A percentile compares a stretch with the other conserved stretches of the same genome.
Evolutionary conservation across 2,888 invertebrate species (phyloP).

Genomic region (Melanchra persicariae): DNA sequence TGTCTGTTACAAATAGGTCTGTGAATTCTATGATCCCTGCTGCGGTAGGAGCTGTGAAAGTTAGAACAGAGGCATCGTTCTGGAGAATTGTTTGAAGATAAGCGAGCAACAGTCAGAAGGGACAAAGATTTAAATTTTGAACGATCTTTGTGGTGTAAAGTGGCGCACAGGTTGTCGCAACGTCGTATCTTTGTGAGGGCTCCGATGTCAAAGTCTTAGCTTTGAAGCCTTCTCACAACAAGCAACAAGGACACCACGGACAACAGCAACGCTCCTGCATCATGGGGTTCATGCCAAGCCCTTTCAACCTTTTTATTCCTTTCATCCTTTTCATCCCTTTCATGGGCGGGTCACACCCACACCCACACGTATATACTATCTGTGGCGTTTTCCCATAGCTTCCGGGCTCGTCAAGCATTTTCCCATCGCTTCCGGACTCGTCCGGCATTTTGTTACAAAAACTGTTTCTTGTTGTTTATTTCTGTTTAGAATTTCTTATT

Average conservation of each 20-base stretch:
- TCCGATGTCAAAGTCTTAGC: neutral
- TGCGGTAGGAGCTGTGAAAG: neutral
- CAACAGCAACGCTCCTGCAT: neutral
- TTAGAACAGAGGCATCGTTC: neutral
- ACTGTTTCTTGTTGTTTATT: neutral
- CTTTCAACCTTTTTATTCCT: neutral
- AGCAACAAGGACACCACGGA: neutral
- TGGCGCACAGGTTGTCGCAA: neutral
- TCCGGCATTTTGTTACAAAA: conserved; percentile 22
- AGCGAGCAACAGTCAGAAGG: neutral
- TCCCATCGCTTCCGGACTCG: conserved; percentile 9
- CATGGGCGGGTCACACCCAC: conserved; percentile 65
- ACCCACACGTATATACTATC: conserved; percentile 45
- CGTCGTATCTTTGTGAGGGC: neutral
- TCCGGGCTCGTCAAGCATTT: conserved; percentile 19
- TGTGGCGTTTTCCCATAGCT: conserved; percentile 1
- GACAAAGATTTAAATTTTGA: neutral
- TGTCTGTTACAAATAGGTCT: neutral
- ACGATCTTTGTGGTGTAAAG: neutral
- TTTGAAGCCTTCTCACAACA: neutral
- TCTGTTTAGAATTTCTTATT: neutral
- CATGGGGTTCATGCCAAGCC: neutral
- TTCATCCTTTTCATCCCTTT: neutral
- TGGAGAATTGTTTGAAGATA: neutral
- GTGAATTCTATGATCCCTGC: neutral